Conservation (phyloP, 2,888 invertebrate genomes). For the Nomada fucata region DNA sequence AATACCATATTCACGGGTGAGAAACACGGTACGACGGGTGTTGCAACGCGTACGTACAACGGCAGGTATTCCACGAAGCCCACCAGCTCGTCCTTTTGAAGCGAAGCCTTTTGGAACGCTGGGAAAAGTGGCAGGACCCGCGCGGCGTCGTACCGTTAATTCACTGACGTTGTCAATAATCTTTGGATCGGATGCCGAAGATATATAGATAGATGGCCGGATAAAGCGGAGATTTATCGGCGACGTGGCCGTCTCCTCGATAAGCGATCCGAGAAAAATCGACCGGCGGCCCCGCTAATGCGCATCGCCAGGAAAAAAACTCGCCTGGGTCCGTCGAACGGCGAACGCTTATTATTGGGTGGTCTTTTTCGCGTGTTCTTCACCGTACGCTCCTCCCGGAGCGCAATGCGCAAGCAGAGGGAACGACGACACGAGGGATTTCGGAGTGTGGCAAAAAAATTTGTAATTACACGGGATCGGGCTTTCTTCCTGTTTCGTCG, state of each 20-base stretch:
- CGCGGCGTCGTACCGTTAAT: conserved; percentile 65
- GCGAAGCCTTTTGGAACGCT: conserved; percentile 25
- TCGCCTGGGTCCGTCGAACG: neutral
- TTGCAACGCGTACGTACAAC: neutral
- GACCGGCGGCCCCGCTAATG: conserved; percentile 15
- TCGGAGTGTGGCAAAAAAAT: conserved; percentile 44
- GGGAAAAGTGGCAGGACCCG: conserved; percentile 49
- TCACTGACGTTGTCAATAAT: conserved; percentile 70
- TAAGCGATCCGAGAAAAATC: conserved; percentile 55
- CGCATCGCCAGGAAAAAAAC: neutral
- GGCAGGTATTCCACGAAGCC: conserved; percentile 4
- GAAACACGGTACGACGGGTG: neutral
- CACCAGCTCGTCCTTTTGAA: conserved; percentile 35
- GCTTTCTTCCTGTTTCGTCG: conserved; percentile 39
- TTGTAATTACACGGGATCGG: conserved; percentile 62
- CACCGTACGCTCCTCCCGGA: neutral
- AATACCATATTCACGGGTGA: too few relatives aligned
- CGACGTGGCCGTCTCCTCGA: conserved; percentile 1
- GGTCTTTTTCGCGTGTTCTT: conserved; percentile 11
- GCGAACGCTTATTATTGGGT: conserved; percentile 13
- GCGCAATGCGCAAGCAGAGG: conserved; percentile 11
- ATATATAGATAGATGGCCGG: conserved; percentile 59
- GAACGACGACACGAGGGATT: conserved; percentile 6
- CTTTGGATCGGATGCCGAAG: conserved; percentile 56
- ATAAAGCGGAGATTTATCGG: conserved; percentile 72